These are phyloP conservation scores for Microcebus murinus DNA, from an alignment of 2,113 vertebrate genomes.

Conservation along the genomic window DNA sequence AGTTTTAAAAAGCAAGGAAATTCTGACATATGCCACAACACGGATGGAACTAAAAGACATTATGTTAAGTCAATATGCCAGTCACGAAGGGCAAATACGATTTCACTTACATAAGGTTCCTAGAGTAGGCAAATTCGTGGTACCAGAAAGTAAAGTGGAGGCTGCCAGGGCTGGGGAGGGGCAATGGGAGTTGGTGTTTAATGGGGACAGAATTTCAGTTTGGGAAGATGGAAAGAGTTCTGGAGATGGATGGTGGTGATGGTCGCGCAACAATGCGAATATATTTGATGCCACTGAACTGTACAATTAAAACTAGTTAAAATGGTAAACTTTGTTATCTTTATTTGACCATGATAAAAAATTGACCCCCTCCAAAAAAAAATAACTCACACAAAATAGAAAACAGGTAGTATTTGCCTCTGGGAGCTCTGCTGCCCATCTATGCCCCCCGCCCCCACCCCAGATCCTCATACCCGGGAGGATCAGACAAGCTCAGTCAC, in stretches of 20 bases:
- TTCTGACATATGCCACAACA: background rate
- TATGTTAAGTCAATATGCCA: background rate
- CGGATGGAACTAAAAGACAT: background rate
- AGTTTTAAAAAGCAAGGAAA: background rate
- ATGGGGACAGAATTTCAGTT: background rate
- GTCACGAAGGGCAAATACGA: background rate
- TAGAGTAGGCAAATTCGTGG: background rate
- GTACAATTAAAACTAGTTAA: background rate
- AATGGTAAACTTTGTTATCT: background rate
- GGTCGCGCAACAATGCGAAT: accelerated
- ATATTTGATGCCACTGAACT: background rate
- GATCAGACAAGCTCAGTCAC: background rate
- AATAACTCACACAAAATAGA: background rate
- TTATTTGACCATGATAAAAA: background rate
- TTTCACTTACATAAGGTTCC: background rate
- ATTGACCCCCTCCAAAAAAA: background rate
- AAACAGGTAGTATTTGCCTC: background rate
- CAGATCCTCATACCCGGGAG: background rate
- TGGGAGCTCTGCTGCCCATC: background rate
- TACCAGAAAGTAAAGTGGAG: background rate
- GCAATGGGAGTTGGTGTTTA: background rate
- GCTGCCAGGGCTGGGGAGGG: background rate
- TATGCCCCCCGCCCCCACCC: too few relatives aligned
- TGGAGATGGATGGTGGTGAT: background rate
- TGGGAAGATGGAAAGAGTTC: background rate